Base-by-base conservation (phyloP, 2,113 vertebrate genomes). In the Thamnaconus septentrionalis region DNA sequence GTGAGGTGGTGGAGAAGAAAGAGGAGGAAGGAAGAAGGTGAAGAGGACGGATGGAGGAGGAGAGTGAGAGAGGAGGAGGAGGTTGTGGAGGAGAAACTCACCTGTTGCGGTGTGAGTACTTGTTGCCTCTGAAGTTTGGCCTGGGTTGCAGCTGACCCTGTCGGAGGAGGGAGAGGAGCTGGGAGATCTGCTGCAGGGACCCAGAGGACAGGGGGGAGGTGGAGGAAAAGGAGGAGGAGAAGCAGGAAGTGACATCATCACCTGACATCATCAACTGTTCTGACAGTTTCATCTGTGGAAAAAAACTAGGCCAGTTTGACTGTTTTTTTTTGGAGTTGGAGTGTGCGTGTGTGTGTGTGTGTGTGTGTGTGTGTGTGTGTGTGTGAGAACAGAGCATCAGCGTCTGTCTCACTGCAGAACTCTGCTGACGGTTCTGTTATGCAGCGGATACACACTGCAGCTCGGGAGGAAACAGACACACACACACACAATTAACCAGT, bases 161-260 rank as follows among this genome's bases (percentile, higher is more conserved):
- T 0, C 52, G 95, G 73, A 99, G 93, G 74, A 99, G 92, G 49
- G 97, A 94, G 79, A 99, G 93, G 87, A 99, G 93, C 94, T 98
- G 96, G 59, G 97, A 99, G 86, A 99, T 95, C 93, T 99, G 96
- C 95, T 96, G 91, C 69, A 81, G 91, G 90, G 80, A 55, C 61
- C 18, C 18, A 31, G 60, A 71, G n/a, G 48, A 43, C 53, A 47
- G 53, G 50, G 54, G 18, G 93, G 87, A 99, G 93, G 94, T 98
- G 96, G 59, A 47, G 56, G 50, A 55, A 11, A 51, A 62, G 59
- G 45, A 53, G 48, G 7, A 52, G 12, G 8, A 8, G 45, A 41
- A 66, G n/a, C 5, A 12, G 7, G 5, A 5, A 6, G 4, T 4
- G 3, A 47, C 39, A 7, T 6, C 18, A 45, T 8, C 42, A 57